Evolutionary conservation across 37 sponge, comb jelly and placozoan genomes (phyloP).

Genomic region (Geodia barretti): DNA sequence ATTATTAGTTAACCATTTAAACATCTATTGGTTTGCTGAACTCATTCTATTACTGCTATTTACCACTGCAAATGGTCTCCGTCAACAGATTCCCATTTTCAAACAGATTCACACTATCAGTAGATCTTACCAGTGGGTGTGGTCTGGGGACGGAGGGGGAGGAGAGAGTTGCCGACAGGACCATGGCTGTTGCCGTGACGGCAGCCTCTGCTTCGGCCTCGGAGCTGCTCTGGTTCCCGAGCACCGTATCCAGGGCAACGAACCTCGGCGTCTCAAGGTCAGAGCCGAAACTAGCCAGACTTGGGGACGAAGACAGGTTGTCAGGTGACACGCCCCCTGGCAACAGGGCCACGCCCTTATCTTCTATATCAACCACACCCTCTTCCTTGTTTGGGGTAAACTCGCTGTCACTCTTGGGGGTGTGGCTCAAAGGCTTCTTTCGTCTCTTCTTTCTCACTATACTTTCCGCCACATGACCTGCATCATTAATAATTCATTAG

Average conservation of each 20-base stretch:
- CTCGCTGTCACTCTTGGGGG: neutral
- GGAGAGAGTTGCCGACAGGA: constrained; percentile 33
- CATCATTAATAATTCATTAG: neutral
- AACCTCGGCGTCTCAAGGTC: constrained; percentile 6
- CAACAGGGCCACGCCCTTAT: too few species aligned
- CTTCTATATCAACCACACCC: neutral
- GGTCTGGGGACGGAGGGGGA: neutral
- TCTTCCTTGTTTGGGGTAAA: neutral
- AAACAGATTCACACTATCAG: too few species aligned
- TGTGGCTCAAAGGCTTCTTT: neutral
- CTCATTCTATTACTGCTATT: too few species aligned
- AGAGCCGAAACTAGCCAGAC: constrained; percentile 17
- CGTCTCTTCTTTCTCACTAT: constrained; percentile 54
- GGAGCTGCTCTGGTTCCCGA: neutral
- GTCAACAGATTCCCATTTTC: too few species aligned
- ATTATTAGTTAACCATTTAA: neutral
- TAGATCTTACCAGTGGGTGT: too few species aligned
- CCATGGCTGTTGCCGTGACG: constrained; percentile 20
- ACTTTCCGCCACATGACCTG: constrained; percentile 16
- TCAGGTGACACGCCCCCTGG: neutral
- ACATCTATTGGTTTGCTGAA: neutral
- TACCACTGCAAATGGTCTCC: too few species aligned
- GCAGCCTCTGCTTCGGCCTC: constrained; percentile 43
- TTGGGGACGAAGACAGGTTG: constrained; percentile 32
- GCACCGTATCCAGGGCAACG: neutral